A percentile compares a stretch with the other conserved stretches of the same genome.
Conservation (phyloP, 2,113 vertebrate species). For the Saimiri boliviensis region DNA sequence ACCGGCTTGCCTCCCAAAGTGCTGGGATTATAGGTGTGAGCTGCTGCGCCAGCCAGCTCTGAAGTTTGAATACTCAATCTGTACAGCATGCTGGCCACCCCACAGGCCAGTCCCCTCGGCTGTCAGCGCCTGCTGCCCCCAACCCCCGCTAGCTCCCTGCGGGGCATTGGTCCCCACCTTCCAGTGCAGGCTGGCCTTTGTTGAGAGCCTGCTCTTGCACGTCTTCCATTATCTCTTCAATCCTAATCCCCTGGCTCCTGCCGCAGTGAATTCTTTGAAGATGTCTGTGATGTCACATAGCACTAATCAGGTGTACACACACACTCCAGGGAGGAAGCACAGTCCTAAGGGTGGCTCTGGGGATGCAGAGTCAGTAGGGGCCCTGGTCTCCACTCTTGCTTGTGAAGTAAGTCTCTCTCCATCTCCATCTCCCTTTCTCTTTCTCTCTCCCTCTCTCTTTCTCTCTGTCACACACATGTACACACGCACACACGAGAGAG, state of each 20-base stretch:
- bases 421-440: background rate
- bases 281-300: background rate
- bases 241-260: background rate
- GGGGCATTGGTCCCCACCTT: background rate
- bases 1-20: no score
- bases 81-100: background rate
- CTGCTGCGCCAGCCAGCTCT: background rate
- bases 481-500: slow-evolving; percentile 20
- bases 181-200: background rate
- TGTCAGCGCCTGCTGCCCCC: background rate
- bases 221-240: background rate
- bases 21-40: no score
- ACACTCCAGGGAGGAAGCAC: background rate
- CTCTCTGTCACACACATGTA: slow-evolving; percentile 69
- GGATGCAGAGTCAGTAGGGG: background rate
- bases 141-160: fast-evolving
- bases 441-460: background rate
- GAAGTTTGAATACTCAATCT: background rate
- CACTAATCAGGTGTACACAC: background rate
- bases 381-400: background rate
- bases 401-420: background rate
- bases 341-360: background rate
- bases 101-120: background rate
- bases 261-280: background rate
- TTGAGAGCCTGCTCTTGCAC: background rate